These are phyloP conservation scores for Tursiops truncatus DNA, from an alignment of 2,113 vertebrate species.

Conservation along the genomic window DNA sequence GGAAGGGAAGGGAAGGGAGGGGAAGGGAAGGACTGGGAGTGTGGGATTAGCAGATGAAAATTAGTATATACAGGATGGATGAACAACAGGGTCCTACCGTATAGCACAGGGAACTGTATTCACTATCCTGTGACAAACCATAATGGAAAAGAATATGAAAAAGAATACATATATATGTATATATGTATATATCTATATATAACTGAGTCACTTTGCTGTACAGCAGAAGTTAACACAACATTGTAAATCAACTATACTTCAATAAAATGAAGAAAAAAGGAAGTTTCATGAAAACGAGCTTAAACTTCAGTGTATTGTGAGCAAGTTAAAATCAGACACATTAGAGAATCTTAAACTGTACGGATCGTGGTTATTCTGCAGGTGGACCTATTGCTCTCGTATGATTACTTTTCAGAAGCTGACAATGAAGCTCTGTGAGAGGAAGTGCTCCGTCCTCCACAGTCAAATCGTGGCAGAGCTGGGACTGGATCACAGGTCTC, in stretches of 20 bases:
- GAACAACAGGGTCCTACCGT: no score
- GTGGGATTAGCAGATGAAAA: no score
- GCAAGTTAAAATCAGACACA: background rate
- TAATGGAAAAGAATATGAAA: no score
- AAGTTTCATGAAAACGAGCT: background rate
- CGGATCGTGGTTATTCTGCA: background rate
- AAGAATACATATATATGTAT: no score
- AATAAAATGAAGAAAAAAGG: background rate
- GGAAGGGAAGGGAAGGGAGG: rapidly evolving
- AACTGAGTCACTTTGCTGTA: background rate
- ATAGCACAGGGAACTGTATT: no score
- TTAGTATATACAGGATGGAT: no score
- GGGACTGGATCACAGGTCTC: background rate
- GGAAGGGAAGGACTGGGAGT: no score
- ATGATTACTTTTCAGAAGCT: background rate
- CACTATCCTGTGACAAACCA: no score
- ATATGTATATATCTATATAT: no score
- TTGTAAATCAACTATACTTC: background rate
- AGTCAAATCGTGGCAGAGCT: background rate
- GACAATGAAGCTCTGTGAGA: background rate
- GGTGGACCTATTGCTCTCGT: background rate
- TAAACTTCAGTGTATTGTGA: background rate
- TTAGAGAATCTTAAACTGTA: background rate
- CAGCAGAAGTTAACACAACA: background rate
- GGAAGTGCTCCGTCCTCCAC: background rate